These are phyloP conservation scores for Lamprologus speciosus DNA, from an alignment of 2,113 vertebrate species.

Conservation along the genomic window DNA sequence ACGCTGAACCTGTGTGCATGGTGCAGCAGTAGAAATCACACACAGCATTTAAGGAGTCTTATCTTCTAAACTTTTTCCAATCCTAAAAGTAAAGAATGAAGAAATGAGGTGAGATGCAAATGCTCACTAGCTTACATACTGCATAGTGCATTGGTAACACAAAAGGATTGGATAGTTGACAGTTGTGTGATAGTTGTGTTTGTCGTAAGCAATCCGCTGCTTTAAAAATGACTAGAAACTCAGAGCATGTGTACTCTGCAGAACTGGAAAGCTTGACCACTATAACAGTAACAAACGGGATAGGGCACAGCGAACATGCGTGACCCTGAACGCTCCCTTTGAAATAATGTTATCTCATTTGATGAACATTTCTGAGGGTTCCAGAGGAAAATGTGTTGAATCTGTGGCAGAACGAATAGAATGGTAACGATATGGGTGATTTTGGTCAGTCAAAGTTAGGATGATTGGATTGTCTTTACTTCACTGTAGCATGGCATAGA, in stretches of 20 bases:
- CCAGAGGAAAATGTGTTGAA: not conserved
- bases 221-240: not conserved
- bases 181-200: not conserved
- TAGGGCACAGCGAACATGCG: not conserved
- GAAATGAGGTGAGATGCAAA: not conserved
- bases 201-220: not conserved
- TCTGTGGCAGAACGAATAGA: not conserved
- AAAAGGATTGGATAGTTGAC: not conserved
- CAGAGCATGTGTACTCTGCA: not conserved
- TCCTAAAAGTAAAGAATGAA: not conserved
- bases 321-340: not conserved
- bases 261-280: not conserved
- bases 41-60: not conserved
- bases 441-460: slow-evolving; percentile 53
- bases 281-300: not conserved
- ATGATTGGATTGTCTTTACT: slow-evolving; percentile 66
- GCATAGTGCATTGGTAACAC: not conserved
- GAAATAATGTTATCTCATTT: not conserved
- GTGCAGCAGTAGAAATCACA: not conserved
- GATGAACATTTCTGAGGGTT: not conserved
- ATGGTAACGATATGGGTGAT: not conserved
- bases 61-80: not conserved
- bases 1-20: not conserved
- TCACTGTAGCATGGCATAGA: slow-evolving; percentile 48
- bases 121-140: not conserved